Evolutionary conservation across 2,888 invertebrate genomes (phyloP).

Genomic region (Parnassius orleans): DNA sequence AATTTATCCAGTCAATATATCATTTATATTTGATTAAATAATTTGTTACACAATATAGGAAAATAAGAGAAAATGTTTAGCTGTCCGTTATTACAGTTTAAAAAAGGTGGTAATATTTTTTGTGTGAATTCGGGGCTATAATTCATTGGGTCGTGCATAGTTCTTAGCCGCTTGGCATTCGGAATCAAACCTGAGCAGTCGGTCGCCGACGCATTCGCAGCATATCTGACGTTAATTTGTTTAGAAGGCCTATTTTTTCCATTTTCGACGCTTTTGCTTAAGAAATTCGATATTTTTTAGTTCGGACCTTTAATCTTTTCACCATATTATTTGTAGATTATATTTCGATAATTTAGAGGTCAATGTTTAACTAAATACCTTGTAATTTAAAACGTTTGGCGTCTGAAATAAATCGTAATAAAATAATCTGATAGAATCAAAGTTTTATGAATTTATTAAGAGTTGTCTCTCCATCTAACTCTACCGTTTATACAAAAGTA

Average conservation of each 20-base stretch:
- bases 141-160: background rate
- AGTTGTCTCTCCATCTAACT: no score
- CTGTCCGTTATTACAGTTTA: background rate
- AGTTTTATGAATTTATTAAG: no score
- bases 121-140: no score
- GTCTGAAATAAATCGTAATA: slow-evolving; percentile 6
- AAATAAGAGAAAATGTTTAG: no score
- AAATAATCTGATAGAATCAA: background rate
- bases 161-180: background rate
- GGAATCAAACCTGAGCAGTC: slow-evolving; percentile 42
- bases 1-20: no score
- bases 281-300: slow-evolving; percentile 18
- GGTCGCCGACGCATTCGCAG: slow-evolving; percentile 47
- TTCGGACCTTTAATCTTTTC: slow-evolving; percentile 7
- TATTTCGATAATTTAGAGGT: slow-evolving; percentile 9
- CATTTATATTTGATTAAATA: no score
- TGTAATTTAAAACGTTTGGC: slow-evolving; percentile 8
- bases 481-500: no score
- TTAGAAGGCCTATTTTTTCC: slow-evolving; percentile 48
- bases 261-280: slow-evolving; percentile 29
- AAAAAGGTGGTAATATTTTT: background rate
- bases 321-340: slow-evolving; percentile 12
- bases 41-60: no score
- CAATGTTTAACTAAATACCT: slow-evolving; percentile 7
- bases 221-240: slow-evolving; percentile 57